phyloP scores from a whole-genome alignment of 2,113 vertebrate genomes.

The Corythoichthys intestinalis region DNA sequence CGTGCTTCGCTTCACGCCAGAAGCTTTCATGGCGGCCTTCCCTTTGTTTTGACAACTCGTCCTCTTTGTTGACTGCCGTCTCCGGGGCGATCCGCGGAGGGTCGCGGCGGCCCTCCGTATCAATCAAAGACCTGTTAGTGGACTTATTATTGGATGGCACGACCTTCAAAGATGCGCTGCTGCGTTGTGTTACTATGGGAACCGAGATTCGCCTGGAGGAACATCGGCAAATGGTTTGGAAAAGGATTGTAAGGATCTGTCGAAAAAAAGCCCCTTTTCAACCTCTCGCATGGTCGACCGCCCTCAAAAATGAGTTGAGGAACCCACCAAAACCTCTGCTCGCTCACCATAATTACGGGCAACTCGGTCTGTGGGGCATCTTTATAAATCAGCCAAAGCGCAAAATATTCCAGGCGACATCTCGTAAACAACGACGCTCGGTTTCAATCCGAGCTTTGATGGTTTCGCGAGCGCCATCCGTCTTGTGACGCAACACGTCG shows the following conservation, averaged over 20 bases:
- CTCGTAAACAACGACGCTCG: slow-evolving; percentile 5
- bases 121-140: slow-evolving; percentile 20
- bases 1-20: slow-evolving; percentile 17
- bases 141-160: slow-evolving; percentile 6
- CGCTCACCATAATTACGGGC: slow-evolving; percentile 15
- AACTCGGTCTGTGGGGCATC: slow-evolving; percentile 6
- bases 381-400: slow-evolving; percentile 25
- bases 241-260: slow-evolving; percentile 10
- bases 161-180: slow-evolving; percentile 1
- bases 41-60: slow-evolving; percentile 34
- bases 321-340: slow-evolving; percentile 11
- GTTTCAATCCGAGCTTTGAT: not conserved
- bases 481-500: slow-evolving; percentile 8
- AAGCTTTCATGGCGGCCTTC: slow-evolving; percentile 11
- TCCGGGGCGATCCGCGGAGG: slow-evolving; percentile 22
- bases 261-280: not conserved
- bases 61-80: slow-evolving; percentile 39
- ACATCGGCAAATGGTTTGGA: slow-evolving; percentile 7
- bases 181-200: not conserved
- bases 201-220: not conserved
- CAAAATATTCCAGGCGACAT: slow-evolving; percentile 11
- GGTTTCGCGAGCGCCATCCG: slow-evolving; percentile 9
- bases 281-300: not conserved
- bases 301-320: not conserved
- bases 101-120: slow-evolving; percentile 6